Conservation (phyloP, 2,113 vertebrate species). For the Neodon shergylaensis region DNA sequence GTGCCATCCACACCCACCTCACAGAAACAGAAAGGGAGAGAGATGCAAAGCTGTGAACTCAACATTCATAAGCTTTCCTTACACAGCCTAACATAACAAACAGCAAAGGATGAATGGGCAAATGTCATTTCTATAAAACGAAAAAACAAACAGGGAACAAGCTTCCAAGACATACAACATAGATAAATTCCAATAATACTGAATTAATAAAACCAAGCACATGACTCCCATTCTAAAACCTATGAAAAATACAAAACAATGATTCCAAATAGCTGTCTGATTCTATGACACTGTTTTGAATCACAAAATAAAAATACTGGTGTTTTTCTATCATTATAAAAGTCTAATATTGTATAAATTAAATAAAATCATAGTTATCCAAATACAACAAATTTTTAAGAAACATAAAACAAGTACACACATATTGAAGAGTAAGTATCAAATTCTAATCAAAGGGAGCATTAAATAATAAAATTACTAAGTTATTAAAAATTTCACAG, state of each 20-base stretch:
- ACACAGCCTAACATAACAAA: not conserved
- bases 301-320: constrained; percentile 34
- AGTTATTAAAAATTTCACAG: constrained; percentile 43
- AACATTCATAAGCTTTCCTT: not conserved
- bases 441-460: constrained; percentile 5
- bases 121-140: not conserved
- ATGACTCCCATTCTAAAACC: not conserved
- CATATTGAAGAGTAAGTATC: not conserved
- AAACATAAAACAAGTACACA: constrained; percentile 30
- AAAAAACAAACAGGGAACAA: constrained; percentile 48
- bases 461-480: constrained; percentile 45
- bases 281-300: not conserved
- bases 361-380: constrained; percentile 5
- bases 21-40: not conserved
- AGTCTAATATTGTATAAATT: not conserved
- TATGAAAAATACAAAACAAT: constrained; percentile 5
- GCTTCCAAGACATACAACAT: not conserved
- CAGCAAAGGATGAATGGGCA: not conserved
- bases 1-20: not conserved
- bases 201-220: constrained; percentile 1
- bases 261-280: not conserved
- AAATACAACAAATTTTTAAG: constrained; percentile 1
- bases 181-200: not conserved
- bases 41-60: not conserved
- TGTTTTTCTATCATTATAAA: not conserved